Evolutionary conservation across 53 echinoderm and acorn worm species (phyloP).

Genomic region (Glandiceps talaboti): DNA sequence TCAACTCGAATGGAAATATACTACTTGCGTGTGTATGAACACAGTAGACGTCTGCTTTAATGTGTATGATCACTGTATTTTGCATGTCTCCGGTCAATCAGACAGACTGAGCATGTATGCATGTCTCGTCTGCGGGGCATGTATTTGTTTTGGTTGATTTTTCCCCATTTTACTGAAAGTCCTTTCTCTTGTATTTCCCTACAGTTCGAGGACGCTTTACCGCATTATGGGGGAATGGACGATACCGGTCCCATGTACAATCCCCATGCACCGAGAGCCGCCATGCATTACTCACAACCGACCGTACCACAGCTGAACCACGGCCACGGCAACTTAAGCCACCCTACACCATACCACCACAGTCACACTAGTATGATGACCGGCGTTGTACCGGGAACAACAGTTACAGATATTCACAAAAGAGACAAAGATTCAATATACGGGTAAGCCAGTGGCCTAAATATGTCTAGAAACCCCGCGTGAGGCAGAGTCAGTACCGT

Average conservation of each 20-base stretch:
- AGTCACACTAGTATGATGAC: conserved; percentile 84
- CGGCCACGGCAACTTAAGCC: conserved; percentile 64
- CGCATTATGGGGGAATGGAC: conserved; percentile 90
- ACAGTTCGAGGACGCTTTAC: conserved; percentile 74
- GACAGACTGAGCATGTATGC: conserved; percentile 29
- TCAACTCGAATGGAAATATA: not conserved
- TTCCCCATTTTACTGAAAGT: not conserved
- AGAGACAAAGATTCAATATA: conserved; percentile 99
- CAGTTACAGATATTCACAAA: conserved; percentile 98
- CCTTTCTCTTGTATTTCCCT: conserved; percentile 15
- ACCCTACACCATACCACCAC: conserved; percentile 75
- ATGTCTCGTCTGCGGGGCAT: not conserved
- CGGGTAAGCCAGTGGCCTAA: conserved; percentile 49
- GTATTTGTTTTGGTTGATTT: not conserved
- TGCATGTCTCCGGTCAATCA: conserved; percentile 1
- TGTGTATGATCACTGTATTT: too few species aligned
- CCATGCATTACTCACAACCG: conserved; percentile 92
- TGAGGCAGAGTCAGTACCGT: not conserved
- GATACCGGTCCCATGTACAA: conserved; percentile 86
- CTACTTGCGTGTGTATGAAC: not conserved
- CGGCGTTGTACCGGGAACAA: conserved; percentile 75
- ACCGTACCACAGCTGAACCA: conserved; percentile 72
- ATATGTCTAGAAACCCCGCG: conserved; percentile 8
- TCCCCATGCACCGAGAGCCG: conserved; percentile 90
- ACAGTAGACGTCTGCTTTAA: not conserved